These are phyloP conservation scores for Notamacropus eugenii DNA, from an alignment of 2,797 vertebrate genomes.

Conservation along the genomic window DNA sequence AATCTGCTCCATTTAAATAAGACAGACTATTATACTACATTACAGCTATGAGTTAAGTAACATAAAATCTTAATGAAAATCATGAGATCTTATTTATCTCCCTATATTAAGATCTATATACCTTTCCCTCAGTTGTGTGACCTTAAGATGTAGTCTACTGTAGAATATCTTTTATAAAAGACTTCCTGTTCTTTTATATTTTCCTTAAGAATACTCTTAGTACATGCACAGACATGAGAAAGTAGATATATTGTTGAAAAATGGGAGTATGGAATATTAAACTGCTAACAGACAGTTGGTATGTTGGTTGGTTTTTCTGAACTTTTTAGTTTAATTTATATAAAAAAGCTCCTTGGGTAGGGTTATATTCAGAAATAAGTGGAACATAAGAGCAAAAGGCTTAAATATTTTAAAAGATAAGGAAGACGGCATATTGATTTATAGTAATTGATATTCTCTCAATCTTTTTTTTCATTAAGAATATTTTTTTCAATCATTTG, in stretches of 20 bases:
- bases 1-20: neutral
- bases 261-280: neutral
- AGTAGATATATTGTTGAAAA: neutral
- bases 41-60: neutral
- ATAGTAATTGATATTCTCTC: too few species aligned
- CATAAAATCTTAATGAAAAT: neutral
- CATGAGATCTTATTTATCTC: neutral
- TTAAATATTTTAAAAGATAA: too few species aligned
- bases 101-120: neutral
- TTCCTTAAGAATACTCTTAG: neutral
- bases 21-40: neutral
- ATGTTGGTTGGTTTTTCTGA: neutral
- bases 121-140: neutral
- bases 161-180: neutral
- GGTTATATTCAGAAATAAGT: neutral
- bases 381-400: too few species aligned
- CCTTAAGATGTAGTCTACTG: neutral
- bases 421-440: too few species aligned
- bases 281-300: neutral
- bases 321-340: neutral
- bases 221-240: neutral
- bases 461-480: too few species aligned
- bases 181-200: neutral
- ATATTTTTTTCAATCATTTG: too few species aligned
- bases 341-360: neutral